Base-by-base conservation (phyloP, 2,797 vertebrate genomes). In the Phrynocephalus guinanensis region DNA sequence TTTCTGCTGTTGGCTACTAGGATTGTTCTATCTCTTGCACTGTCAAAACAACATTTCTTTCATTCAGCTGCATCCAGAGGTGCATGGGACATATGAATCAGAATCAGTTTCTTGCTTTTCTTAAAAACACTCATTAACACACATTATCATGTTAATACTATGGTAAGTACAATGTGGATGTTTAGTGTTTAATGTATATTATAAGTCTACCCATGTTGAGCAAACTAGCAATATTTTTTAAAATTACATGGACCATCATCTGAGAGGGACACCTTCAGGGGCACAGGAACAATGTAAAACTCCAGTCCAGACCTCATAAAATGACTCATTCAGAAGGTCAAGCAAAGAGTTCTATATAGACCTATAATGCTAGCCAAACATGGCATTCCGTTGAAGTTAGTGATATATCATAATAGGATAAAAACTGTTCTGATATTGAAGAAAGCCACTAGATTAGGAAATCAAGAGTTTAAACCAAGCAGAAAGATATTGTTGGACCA, bases 11-110 rank as follows among this genome's bases (percentile, higher is more conserved):
- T 63, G 66, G 30, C 1, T 26, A 66, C 56, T 76, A 48, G 28
- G 91, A 84, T 11, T 90, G 83, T 94, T 93, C 88, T 91, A 0
- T 0, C 63, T 90, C 87, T 95, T 91, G 89, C 84, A 92, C 82
- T 86, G 92, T 91, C 91, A 91, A 95, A 91, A 3, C 85, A 93
- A 75, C 87, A 88, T 90, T 90, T 86, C 38, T 86, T 95, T 96
- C 93, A 87, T 88, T 83, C 91, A 88, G 70, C 86, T 90, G 87
- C 86, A 91, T 92, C 86, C 79, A 92, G 94, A 91, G 82, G 81
- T 83, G 90, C n/a, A 73, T 86, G 92, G 90, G 95, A 94, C 81
- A 92, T n/a, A 91, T 60, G 93, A 91, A 83, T 87, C 91, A 81
- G 86, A 50, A 68, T 5, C 7, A 80, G 71, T 88, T 48, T 68